phyloP scores from a whole-genome alignment of 1,140 invertebrate genomes.

The Brachionus sp. region DNA sequence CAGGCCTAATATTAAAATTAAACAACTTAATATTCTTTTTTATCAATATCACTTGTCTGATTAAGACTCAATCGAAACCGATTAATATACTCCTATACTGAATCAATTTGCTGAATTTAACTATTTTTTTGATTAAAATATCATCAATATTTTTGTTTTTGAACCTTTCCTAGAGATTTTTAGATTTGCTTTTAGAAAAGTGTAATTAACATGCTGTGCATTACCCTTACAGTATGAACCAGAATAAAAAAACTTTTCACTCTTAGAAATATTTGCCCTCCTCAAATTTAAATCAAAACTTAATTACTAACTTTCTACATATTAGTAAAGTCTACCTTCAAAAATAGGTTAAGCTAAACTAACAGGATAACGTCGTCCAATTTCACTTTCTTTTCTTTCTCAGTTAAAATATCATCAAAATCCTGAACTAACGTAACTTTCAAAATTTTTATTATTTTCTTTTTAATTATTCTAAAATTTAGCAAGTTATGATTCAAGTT shows the following conservation, averaged over 20 bases:
- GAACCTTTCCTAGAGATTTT: background rate
- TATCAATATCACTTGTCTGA: background rate
- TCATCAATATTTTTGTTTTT: constrained; percentile 12
- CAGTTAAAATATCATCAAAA: background rate
- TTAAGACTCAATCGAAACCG: too few species aligned
- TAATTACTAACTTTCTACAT: constrained; percentile 5
- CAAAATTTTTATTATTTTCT: background rate
- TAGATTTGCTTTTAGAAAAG: background rate
- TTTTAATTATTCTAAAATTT: background rate
- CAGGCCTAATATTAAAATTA: too few species aligned
- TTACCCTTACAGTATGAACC: background rate
- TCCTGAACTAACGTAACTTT: background rate
- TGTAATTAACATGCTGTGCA: background rate
- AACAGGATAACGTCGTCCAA: background rate
- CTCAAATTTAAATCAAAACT: background rate
- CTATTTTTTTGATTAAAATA: background rate
- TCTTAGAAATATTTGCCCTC: background rate
- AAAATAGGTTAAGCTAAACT: constrained; percentile 15
- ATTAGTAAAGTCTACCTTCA: background rate
- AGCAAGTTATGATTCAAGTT: background rate
- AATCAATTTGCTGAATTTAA: background rate
- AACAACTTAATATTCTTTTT: background rate
- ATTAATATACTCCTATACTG: too few species aligned
- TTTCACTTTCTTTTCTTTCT: background rate
- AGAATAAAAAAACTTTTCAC: constrained; percentile 20